These are phyloP conservation scores for Atrichornis clamosus DNA, from an alignment of 2,113 vertebrate genomes.

Conservation along the genomic window DNA sequence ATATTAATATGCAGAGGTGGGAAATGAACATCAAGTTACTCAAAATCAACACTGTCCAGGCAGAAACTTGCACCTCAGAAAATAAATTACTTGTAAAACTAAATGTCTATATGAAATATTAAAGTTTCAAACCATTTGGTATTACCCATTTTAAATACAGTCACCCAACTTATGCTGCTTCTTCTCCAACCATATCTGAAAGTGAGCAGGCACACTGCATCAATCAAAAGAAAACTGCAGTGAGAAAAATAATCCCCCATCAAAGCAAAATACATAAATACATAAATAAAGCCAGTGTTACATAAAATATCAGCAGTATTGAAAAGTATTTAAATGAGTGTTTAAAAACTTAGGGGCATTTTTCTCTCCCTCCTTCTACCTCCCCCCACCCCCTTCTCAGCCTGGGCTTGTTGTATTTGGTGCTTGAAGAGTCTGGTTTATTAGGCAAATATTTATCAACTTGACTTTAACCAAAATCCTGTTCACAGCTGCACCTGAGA, in stretches of 20 bases:
- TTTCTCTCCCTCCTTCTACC: not conserved
- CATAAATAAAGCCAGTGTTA: slow-evolving; percentile 70
- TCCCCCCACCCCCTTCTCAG: not conserved
- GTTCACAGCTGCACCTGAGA: slow-evolving; percentile 40
- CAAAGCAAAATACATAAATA: slow-evolving; percentile 75
- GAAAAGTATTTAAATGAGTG: slow-evolving; percentile 55
- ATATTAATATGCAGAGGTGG: slow-evolving; percentile 52
- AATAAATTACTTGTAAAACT: slow-evolving; percentile 72
- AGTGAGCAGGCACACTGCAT: slow-evolving; percentile 76
- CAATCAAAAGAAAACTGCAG: slow-evolving; percentile 70
- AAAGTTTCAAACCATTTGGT: slow-evolving; percentile 66
- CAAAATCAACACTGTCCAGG: slow-evolving; percentile 64
- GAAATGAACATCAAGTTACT: slow-evolving; percentile 38
- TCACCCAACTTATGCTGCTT: slow-evolving; percentile 38
- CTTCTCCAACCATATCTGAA: slow-evolving; percentile 73
- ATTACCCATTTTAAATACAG: slow-evolving; percentile 69
- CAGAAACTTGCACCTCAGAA: slow-evolving; percentile 52
- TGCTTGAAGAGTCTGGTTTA: slow-evolving; percentile 47
- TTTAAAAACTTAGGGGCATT: slow-evolving; percentile 48
- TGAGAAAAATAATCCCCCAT: slow-evolving; percentile 75
- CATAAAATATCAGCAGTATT: slow-evolving; percentile 54
- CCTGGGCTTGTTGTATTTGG: slow-evolving; percentile 27
- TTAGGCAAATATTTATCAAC: slow-evolving; percentile 66
- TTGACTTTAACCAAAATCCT: slow-evolving; percentile 60
- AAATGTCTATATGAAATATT: slow-evolving; percentile 74